These are phyloP conservation scores for Drosophila littoralis DNA, from an alignment of 1,140 invertebrate genomes.

Conservation along the genomic window DNA sequence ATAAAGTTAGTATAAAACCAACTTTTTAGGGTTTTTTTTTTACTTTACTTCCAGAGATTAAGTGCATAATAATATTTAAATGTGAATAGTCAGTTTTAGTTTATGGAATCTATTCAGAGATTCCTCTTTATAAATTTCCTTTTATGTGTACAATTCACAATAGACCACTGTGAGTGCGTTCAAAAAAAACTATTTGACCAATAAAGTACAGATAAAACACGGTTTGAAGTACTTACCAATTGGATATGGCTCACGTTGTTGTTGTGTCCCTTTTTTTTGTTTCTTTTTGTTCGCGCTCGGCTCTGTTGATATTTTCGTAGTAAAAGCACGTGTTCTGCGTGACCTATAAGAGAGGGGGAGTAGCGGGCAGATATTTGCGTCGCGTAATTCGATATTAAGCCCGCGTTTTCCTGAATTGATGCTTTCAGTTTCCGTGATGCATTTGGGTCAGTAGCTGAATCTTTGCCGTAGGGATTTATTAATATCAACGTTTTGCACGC, in stretches of 20 bases:
- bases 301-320: conserved; percentile 62
- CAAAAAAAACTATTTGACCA: conserved; percentile 52
- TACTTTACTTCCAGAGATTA: too few relatives aligned
- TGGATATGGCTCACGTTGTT: conserved; percentile 32
- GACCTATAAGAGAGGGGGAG: conserved; percentile 28
- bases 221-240: conserved; percentile 60
- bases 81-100: too few relatives aligned
- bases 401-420: conserved; percentile 5
- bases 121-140: background rate
- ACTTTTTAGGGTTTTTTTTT: too few relatives aligned
- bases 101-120: too few relatives aligned
- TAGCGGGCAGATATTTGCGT: conserved; percentile 7
- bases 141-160: background rate
- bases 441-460: background rate
- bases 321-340: conserved; percentile 63
- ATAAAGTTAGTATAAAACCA: too few relatives aligned
- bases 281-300: conserved; percentile 1
- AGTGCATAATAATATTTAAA: too few relatives aligned
- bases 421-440: conserved; percentile 21
- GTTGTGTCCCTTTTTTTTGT: conserved; percentile 10
- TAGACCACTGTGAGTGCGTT: conserved; percentile 41
- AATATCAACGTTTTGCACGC: conserved; percentile 6
- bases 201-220: conserved; percentile 55
- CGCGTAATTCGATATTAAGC: conserved; percentile 11
- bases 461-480: background rate